phyloP scores from a whole-genome alignment of 2,113 vertebrate genomes.

The Colius striatus region DNA sequence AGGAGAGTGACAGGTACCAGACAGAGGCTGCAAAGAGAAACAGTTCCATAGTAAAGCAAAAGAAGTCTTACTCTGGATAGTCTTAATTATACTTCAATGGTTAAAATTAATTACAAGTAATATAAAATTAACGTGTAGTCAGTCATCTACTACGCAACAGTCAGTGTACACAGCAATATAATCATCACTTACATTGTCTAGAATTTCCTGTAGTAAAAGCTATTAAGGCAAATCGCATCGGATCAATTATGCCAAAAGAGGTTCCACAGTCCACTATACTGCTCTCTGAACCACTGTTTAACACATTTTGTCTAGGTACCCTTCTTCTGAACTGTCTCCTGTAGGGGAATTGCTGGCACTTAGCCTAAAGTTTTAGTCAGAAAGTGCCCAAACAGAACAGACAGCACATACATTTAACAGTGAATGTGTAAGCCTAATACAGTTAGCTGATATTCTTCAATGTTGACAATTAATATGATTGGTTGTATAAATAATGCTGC shows the following conservation, averaged over 20 bases:
- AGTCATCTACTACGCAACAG: neutral
- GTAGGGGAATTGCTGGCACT: neutral
- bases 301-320: neutral
- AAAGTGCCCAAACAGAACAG: neutral
- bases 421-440: neutral
- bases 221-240: neutral
- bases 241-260: neutral
- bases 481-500: neutral
- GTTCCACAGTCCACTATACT: too few relatives aligned
- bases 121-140: neutral
- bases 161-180: neutral
- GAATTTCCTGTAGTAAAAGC: neutral
- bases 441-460: neutral
- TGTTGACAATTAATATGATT: neutral
- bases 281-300: neutral
- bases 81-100: neutral
- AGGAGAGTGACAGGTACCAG: slow-evolving; percentile 92
- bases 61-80: neutral
- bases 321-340: neutral
- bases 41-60: neutral
- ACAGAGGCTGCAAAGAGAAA: slow-evolving; percentile 84
- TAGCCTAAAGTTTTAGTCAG: neutral
- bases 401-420: neutral
- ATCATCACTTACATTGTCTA: neutral
- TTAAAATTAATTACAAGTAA: neutral